phyloP scores from a whole-genome alignment of 2,888 invertebrate species.

The Chrysolina haemoptera region DNA sequence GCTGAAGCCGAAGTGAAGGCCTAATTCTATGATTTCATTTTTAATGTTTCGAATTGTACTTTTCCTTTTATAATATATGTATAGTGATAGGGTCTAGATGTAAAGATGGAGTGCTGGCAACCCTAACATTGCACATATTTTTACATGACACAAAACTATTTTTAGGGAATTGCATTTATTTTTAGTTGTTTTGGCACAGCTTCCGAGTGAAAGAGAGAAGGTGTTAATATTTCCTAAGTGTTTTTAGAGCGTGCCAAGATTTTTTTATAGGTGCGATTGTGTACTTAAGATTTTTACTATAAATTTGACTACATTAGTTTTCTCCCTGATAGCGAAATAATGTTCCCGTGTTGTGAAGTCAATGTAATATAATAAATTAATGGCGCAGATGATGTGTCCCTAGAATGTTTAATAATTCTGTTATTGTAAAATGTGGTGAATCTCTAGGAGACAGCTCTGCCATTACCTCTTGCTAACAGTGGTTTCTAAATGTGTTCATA shows the following conservation, averaged over 20 bases:
- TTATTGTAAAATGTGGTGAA: constrained; percentile 64
- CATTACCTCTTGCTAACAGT: constrained; percentile 66
- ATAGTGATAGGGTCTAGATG: constrained; percentile 58
- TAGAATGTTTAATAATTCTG: constrained; percentile 59
- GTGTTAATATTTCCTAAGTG: constrained; percentile 54
- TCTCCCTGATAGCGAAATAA: constrained; percentile 45
- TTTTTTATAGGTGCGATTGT: constrained; percentile 60
- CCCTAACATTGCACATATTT: constrained; percentile 58
- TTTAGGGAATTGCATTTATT: constrained; percentile 63
- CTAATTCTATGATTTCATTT: constrained; percentile 64
- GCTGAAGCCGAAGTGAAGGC: constrained; percentile 74
- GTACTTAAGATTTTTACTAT: constrained; percentile 62
- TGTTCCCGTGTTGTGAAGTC: constrained; percentile 51
- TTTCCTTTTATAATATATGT: constrained; percentile 53
- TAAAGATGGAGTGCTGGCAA: constrained; percentile 47
- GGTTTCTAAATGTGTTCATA: constrained; percentile 68
- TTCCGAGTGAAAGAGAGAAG: constrained; percentile 38
- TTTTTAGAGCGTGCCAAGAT: constrained; percentile 58
- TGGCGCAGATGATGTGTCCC: constrained; percentile 44
- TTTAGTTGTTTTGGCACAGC: constrained; percentile 55
- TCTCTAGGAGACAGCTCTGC: constrained; percentile 66
- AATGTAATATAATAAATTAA: constrained; percentile 39
- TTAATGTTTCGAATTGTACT: constrained; percentile 52
- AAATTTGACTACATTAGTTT: constrained; percentile 51
- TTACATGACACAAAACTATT: constrained; percentile 58